Conservation (phyloP, 2,113 vertebrate species). For the Oryzias melastigma region DNA sequence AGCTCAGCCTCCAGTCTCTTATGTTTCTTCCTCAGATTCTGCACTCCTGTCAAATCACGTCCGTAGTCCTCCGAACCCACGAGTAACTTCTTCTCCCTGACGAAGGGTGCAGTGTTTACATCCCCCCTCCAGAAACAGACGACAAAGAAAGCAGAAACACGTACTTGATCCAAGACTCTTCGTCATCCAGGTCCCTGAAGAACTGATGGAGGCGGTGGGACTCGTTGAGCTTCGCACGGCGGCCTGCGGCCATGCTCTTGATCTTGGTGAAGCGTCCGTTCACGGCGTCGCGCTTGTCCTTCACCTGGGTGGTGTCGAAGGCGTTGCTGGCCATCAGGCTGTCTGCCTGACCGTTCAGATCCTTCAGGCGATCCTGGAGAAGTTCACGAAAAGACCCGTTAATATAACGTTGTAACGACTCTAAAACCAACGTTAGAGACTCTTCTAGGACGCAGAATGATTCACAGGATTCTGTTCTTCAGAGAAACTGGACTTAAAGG, state of each 20-base stretch:
- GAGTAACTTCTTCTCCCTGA: slow-evolving; percentile 94
- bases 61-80: slow-evolving; percentile 98
- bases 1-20: slow-evolving; percentile 96
- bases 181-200: slow-evolving; percentile 97
- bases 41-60: slow-evolving; percentile 95
- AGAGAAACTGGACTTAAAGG: too few species aligned
- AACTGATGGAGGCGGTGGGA: slow-evolving; percentile 98
- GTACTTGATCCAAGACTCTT: slow-evolving; percentile 99
- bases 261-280: slow-evolving; percentile 91
- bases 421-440: background rate
- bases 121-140: background rate
- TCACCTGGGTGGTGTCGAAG: slow-evolving; percentile 94
- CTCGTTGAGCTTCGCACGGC: slow-evolving; percentile 89
- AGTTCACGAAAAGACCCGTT: background rate
- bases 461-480: too few species aligned
- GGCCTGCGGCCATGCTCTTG: slow-evolving; percentile 87
- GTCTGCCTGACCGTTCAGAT: slow-evolving; percentile 96
- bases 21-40: slow-evolving; percentile 98
- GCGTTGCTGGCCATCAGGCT: slow-evolving; percentile 95
- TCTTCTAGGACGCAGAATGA: background rate
- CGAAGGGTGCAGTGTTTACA: background rate
- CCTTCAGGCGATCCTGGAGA: slow-evolving; percentile 91
- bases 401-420: background rate
- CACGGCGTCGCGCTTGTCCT: slow-evolving; percentile 91
- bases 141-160: slow-evolving; percentile 19